phyloP scores from a whole-genome alignment of 2,888 invertebrate species.

The Tenthredo notha region DNA sequence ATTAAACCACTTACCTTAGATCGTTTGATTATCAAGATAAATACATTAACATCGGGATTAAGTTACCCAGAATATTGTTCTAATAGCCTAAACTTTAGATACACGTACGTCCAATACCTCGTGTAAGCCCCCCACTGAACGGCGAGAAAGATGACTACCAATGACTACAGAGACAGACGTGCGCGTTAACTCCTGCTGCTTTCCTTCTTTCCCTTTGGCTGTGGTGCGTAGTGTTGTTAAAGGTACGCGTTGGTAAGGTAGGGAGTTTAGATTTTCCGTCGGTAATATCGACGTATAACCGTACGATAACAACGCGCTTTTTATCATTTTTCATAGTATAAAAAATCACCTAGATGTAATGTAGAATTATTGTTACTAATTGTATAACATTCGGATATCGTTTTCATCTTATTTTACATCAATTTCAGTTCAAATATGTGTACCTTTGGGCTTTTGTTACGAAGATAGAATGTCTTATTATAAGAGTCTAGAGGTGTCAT shows the following conservation, averaged over 20 bases:
- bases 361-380: not conserved
- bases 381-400: not conserved
- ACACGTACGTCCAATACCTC: slow-evolving; percentile 39
- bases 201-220: not conserved
- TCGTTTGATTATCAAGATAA: slow-evolving; percentile 41
- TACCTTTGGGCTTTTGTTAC: not conserved
- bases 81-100: slow-evolving; percentile 23
- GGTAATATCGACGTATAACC: not conserved
- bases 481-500: not conserved
- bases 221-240: not conserved
- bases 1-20: slow-evolving; percentile 25
- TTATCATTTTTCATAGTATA: not conserved
- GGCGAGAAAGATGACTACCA: slow-evolving; percentile 1
- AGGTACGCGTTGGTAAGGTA: not conserved
- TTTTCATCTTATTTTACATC: not conserved
- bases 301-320: not conserved
- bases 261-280: not conserved
- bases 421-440: not conserved
- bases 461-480: not conserved
- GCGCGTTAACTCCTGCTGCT: slow-evolving; percentile 14
- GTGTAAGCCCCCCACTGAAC: slow-evolving; percentile 48
- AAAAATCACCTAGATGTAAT: not conserved
- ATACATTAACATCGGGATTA: slow-evolving; percentile 10
- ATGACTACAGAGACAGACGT: slow-evolving; percentile 40
- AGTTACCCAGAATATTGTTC: not conserved